Conservation (phyloP, 2,113 vertebrate species). For the Cavia aperea region DNA sequence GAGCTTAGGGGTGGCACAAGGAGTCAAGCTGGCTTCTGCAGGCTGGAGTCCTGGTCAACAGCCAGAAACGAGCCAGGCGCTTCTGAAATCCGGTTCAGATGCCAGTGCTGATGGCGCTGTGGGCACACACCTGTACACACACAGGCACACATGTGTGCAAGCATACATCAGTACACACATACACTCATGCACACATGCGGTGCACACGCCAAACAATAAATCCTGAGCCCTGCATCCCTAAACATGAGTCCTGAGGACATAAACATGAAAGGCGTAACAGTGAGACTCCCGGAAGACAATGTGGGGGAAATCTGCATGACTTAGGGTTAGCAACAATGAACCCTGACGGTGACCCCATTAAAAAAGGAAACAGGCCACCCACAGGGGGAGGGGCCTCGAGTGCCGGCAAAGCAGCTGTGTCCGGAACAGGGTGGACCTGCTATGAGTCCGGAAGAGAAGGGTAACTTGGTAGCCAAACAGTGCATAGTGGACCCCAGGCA, state of each 20-base stretch:
- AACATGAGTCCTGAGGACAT: not conserved
- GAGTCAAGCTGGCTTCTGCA: not conserved
- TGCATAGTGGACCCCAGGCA: too few species aligned
- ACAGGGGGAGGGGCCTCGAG: not conserved
- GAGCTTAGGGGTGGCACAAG: not conserved
- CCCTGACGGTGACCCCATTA: too few species aligned
- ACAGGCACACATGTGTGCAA: too few species aligned
- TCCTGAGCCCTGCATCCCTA: rapidly evolving
- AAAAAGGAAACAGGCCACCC: too few species aligned
- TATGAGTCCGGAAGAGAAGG: not conserved
- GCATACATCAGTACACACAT: not conserved
- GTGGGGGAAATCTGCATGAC: not conserved
- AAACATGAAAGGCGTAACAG: not conserved
- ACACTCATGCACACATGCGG: too few species aligned
- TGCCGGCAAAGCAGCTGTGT: not conserved
- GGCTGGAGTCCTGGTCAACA: not conserved
- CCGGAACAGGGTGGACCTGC: not conserved
- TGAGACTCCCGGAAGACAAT: not conserved
- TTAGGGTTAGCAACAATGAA: not conserved
- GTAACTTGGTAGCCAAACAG: too few species aligned
- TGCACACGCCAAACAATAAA: not conserved
- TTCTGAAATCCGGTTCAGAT: not conserved
- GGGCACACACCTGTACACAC: not conserved
- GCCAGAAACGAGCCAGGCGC: not conserved
- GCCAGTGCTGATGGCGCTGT: not conserved